Percentiles rank a stretch among this genome's conserved stretches.
Conservation (phyloP, 2,113 vertebrate species). For the Cercocebus atys region DNA sequence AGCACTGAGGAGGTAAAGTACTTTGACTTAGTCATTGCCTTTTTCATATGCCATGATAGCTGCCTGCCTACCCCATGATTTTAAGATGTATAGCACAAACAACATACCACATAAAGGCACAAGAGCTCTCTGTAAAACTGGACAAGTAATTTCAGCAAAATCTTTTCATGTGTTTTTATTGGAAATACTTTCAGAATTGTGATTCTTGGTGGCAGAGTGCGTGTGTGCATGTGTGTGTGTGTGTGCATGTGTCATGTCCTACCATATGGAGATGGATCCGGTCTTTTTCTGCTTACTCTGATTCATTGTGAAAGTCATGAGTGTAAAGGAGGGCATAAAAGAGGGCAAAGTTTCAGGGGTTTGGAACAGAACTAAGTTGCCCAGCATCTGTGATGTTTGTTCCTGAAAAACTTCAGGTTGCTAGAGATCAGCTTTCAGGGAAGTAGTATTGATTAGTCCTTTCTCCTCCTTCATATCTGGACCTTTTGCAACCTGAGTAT, state of each 20-base stretch:
- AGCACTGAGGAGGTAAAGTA: not conserved
- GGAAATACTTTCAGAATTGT: not conserved
- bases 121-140: not conserved
- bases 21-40: not conserved
- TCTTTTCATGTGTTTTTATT: not conserved
- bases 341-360: not conserved
- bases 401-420: slow-evolving; percentile 15
- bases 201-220: not conserved
- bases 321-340: not conserved
- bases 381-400: slow-evolving; percentile 25
- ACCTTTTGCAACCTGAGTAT: not conserved
- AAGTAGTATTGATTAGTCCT: not conserved
- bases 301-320: not conserved
- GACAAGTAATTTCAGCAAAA: not conserved
- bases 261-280: not conserved
- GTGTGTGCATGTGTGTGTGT: not conserved
- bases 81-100: not conserved
- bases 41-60: not conserved
- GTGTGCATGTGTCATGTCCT: not conserved
- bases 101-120: not conserved
- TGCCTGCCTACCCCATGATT: not conserved
- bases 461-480: not conserved
- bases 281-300: not conserved
- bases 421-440: not conserved
- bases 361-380: not conserved